Conservation (phyloP, 2,797 vertebrate species). For the Acridotheres tristis region DNA sequence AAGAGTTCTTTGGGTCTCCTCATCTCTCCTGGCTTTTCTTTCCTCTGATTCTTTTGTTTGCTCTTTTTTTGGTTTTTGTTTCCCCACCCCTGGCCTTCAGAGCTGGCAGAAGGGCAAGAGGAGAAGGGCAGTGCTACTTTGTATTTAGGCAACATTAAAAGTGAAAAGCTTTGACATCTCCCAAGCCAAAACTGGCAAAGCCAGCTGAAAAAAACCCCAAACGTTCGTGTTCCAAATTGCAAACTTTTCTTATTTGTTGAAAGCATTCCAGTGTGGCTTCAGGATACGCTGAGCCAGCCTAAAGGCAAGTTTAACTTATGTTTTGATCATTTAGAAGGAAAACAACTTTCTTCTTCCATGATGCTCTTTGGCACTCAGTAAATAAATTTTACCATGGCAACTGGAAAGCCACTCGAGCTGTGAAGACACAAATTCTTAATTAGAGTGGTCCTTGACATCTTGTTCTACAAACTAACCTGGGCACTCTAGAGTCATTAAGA, state of each 20-base stretch:
- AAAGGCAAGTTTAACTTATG: neutral
- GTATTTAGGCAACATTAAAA: neutral
- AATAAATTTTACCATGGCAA: neutral
- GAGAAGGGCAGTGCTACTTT: neutral
- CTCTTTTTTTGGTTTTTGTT: neutral
- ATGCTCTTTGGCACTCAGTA: neutral
- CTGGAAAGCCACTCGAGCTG: neutral
- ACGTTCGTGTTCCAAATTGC: neutral
- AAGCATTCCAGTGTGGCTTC: neutral
- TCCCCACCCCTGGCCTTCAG: accelerated
- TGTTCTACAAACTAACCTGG: neutral
- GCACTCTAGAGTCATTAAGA: neutral
- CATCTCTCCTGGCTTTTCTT: neutral
- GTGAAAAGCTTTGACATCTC: neutral
- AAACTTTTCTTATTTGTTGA: neutral
- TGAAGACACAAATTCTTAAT: neutral
- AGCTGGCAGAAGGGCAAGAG: neutral
- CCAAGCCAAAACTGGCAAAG: neutral
- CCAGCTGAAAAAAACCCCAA: neutral
- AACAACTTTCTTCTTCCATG: neutral
- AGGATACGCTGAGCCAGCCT: neutral
- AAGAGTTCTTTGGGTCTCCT: neutral
- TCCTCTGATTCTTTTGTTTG: neutral
- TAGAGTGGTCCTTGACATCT: neutral
- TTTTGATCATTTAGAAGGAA: neutral